Percentiles rank a stretch among this genome's conserved stretches.
Evolutionary conservation across 2,888 invertebrate species (phyloP).

Genomic region (Amphimallon solstitiale): DNA sequence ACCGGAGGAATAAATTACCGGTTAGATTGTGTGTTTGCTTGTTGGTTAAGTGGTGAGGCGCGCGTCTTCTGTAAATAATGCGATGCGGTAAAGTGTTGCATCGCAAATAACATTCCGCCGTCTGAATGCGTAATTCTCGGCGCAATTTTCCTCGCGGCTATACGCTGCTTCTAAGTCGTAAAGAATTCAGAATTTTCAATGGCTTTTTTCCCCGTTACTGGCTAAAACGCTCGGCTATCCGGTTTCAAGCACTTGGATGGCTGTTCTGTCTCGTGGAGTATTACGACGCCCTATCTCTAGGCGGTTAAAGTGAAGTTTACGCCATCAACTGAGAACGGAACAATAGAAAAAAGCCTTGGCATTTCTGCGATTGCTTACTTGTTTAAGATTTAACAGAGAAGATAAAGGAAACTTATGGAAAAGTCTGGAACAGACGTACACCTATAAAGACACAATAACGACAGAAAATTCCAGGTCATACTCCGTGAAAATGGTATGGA

Average conservation of each 20-base stretch:
- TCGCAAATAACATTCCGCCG: slow-evolving; percentile 8
- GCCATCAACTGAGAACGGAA: background rate
- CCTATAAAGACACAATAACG: too few species aligned
- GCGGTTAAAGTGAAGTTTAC: background rate
- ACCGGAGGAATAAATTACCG: slow-evolving; percentile 1
- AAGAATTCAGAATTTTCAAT: background rate
- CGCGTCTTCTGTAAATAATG: background rate
- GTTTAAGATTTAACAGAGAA: too few species aligned
- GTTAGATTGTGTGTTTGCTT: background rate
- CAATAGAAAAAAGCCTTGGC: background rate
- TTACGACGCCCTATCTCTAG: slow-evolving; percentile 1
- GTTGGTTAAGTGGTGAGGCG: background rate
- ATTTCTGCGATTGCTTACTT: background rate
- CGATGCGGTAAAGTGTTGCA: slow-evolving; percentile 6
- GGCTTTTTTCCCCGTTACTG: background rate
- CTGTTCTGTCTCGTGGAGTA: background rate
- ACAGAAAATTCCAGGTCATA: too few species aligned
- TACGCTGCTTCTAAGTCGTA: background rate
- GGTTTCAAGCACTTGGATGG: slow-evolving; percentile 4
- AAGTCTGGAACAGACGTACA: too few species aligned
- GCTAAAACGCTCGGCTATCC: background rate
- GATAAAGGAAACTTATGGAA: too few species aligned
- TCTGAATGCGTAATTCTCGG: slow-evolving; percentile 6
- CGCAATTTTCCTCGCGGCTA: background rate
- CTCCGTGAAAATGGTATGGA: too few species aligned